A percentile compares a stretch with the other conserved stretches of the same genome.
Conservation (phyloP, 2,797 vertebrate species). For the Sphaeramia orbicularis region DNA sequence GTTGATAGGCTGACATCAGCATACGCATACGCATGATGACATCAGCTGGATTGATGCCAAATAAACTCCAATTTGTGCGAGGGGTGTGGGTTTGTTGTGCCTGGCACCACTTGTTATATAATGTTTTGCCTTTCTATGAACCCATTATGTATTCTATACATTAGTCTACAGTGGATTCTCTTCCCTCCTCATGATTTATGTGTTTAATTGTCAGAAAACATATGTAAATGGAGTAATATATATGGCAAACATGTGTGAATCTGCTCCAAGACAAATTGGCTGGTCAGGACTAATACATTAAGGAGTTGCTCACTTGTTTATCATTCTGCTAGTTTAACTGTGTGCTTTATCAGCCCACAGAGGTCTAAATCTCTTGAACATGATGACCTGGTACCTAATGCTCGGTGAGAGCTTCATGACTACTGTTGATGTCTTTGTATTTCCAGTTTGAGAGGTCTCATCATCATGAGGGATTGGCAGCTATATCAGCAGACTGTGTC, state of each 20-base stretch:
- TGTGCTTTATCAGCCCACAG: constrained; percentile 5
- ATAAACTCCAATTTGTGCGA: no score
- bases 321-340: constrained; percentile 9
- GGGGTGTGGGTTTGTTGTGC: no score
- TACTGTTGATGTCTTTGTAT: constrained; percentile 25
- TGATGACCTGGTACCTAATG: neutral
- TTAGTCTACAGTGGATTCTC: no score
- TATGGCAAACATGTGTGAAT: constrained; percentile 3
- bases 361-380: constrained; percentile 1
- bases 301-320: constrained; percentile 3
- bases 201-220: no score
- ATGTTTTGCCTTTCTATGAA: no score
- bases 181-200: no score
- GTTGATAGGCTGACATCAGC: no score
- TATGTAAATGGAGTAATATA: no score
- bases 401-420: constrained; percentile 1
- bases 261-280: constrained; percentile 20
- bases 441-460: constrained; percentile 1
- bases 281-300: constrained; percentile 36
- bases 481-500: neutral
- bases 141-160: no score
- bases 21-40: no score
- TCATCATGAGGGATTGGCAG: constrained; percentile 19
- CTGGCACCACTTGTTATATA: no score
- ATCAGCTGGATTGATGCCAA: no score